Conservation (phyloP, 2,113 vertebrate species). For the Terrapene triunguis region DNA sequence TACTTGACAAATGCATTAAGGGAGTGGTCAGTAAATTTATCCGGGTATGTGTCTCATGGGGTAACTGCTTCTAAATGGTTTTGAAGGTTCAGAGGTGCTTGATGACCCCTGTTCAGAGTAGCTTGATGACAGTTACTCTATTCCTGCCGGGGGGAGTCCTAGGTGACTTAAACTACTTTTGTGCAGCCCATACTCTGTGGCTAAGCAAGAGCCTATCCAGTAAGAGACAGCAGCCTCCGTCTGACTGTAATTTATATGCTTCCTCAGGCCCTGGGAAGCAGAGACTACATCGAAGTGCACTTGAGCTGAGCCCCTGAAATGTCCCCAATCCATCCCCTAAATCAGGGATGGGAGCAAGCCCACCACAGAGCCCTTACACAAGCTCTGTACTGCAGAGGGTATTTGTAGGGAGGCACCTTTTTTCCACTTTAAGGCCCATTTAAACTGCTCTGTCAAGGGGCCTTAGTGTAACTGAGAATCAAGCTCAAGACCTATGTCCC, state of each 20-base stretch:
- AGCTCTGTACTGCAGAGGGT: rapidly evolving
- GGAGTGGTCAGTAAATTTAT: neutral
- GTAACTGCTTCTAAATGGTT: neutral
- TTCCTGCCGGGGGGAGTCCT: neutral
- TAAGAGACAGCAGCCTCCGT: neutral
- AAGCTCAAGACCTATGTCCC: neutral
- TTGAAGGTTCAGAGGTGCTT: neutral
- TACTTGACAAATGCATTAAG: neutral
- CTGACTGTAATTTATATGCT: no score
- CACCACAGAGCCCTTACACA: rapidly evolving
- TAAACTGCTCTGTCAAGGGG: neutral
- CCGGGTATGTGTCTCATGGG: rapidly evolving
- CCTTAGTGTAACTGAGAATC: neutral
- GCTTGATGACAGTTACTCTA: no score
- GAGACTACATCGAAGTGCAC: neutral
- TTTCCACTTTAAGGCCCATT: neutral
- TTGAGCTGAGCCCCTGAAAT: neutral
- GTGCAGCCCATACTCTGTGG: neutral
- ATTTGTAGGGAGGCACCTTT: rapidly evolving
- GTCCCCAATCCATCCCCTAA: rapidly evolving
- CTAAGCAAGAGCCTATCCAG: neutral
- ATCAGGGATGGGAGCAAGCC: neutral
- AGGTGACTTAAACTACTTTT: neutral
- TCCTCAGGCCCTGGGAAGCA: neutral
- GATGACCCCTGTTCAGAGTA: neutral